phyloP scores from a whole-genome alignment of 2,888 invertebrate species.

The Galeopsomyia nigrocyanea region DNA sequence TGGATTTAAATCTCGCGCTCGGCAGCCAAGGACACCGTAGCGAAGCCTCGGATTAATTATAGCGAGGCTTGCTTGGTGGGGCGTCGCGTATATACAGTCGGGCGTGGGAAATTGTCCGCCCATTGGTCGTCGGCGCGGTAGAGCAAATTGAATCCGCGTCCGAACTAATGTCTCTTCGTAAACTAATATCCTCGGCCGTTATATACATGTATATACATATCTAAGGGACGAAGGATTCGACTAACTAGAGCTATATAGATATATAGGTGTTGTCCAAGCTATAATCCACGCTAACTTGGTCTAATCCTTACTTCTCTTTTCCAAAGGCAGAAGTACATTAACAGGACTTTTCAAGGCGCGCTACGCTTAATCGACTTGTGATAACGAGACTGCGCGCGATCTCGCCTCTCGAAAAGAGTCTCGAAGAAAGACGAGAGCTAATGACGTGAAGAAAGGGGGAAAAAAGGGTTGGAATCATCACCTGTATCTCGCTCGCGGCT shows the following conservation, averaged over 20 bases:
- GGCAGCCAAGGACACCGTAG: background rate
- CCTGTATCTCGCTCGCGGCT: too few relatives aligned
- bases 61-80: slow-evolving; percentile 6
- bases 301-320: slow-evolving; percentile 6
- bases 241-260: slow-evolving; percentile 30
- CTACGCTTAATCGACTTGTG: slow-evolving; percentile 25
- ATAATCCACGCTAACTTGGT: slow-evolving; percentile 41
- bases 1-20: too few relatives aligned
- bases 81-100: slow-evolving; percentile 20
- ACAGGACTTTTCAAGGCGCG: slow-evolving; percentile 18
- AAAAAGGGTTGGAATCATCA: too few relatives aligned
- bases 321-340: slow-evolving; percentile 4
- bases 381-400: background rate
- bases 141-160: slow-evolving; percentile 42
- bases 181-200: slow-evolving; percentile 41
- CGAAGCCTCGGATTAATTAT: slow-evolving; percentile 40
- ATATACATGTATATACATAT: background rate
- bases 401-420: too few relatives aligned
- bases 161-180: slow-evolving; percentile 44
- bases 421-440: too few relatives aligned
- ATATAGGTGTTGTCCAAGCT: slow-evolving; percentile 2
- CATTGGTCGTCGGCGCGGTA: slow-evolving; percentile 35
- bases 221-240: background rate
- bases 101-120: slow-evolving; percentile 38
- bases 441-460: too few relatives aligned